These are phyloP conservation scores for Gastrophryne carolinensis DNA, from an alignment of 2,797 vertebrate genomes.

Conservation along the genomic window DNA sequence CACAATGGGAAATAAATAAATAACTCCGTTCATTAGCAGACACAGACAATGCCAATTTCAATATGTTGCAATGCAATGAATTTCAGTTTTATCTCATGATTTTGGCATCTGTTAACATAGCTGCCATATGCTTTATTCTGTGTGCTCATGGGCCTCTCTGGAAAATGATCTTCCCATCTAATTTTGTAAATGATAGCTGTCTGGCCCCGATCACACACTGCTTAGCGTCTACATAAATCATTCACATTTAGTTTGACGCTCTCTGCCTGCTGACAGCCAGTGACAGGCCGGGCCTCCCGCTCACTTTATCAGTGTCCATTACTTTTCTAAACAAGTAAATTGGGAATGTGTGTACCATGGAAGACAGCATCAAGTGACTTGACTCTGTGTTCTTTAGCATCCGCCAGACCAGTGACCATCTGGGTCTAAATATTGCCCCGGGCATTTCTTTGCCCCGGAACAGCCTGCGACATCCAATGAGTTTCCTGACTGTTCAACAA, in stretches of 20 bases:
- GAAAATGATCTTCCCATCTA: slow-evolving; percentile 20
- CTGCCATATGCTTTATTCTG: slow-evolving; percentile 26
- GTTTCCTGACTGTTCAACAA: too few relatives aligned
- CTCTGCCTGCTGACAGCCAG: slow-evolving; percentile 60
- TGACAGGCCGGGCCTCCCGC: slow-evolving; percentile 64
- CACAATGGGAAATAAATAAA: not conserved
- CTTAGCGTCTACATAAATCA: slow-evolving; percentile 15
- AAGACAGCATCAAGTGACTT: not conserved
- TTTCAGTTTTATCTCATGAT: slow-evolving; percentile 5
- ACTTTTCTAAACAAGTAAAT: not conserved
- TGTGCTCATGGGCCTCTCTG: slow-evolving; percentile 18
- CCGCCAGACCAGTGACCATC: too few relatives aligned
- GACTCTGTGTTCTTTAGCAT: too few relatives aligned
- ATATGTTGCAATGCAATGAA: slow-evolving; percentile 2
- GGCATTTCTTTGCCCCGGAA: too few relatives aligned
- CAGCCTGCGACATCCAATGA: too few relatives aligned
- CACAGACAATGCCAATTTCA: not conserved
- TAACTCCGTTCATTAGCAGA: not conserved
- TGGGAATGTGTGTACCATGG: not conserved
- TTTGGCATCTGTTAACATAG: slow-evolving; percentile 23
- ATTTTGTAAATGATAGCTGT: slow-evolving; percentile 27
- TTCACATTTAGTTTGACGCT: slow-evolving; percentile 38
- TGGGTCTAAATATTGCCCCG: too few relatives aligned
- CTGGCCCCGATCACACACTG: slow-evolving; percentile 12
- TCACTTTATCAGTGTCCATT: not conserved